Evolutionary conservation across 2,888 invertebrate genomes (phyloP), one percentile per base, ranked within the genome.

Genomic region (Rhopalosiphum nymphaeae): DNA sequence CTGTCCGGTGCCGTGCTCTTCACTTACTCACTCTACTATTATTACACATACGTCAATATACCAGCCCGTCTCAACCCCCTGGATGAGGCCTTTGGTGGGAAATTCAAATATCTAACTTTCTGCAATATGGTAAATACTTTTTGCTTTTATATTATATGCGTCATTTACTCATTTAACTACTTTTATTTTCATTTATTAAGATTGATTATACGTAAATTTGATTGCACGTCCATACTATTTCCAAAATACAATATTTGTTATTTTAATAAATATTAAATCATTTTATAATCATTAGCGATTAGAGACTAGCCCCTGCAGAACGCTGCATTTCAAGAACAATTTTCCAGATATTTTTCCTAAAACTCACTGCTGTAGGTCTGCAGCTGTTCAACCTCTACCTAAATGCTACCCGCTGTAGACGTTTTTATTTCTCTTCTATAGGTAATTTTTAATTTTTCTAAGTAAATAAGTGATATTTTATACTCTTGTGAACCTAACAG

Each of bases 101-200:
- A 98, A 96, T 97, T 98, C 95, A 98, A 98, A 96, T 98, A 97
- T 96, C 96, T 98, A 95, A 98, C 98, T 42, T 98, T 97, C 95
- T 97, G 98, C 96, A 96, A 98, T 96, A 97, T 97, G 96, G 98
- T 98, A 97, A 97, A 97, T 96, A 96, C 96, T 95, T 95, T 95
- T n/a, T 25, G 29, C 96, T 95, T 95, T 25, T n/a, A 46, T 29
- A 46, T 1, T 46, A 46, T 46, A 29, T 4, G 1, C 44, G 3
- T 11, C 9, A 10, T 44, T 85, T 25, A 42, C 1, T 11, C 9
- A 10, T 44, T 85, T 25, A 42, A 26, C 4, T 42, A 25, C 9
- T 78, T 84, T 84, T 25, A 42, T 10, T 42, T 42, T 42, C 42
- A 85, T 44, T 44, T 21, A 42, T 44, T 21, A 42, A 85, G 26